phyloP scores from a whole-genome alignment of 2,888 invertebrate species.

The Gnatocerus cornutus region DNA sequence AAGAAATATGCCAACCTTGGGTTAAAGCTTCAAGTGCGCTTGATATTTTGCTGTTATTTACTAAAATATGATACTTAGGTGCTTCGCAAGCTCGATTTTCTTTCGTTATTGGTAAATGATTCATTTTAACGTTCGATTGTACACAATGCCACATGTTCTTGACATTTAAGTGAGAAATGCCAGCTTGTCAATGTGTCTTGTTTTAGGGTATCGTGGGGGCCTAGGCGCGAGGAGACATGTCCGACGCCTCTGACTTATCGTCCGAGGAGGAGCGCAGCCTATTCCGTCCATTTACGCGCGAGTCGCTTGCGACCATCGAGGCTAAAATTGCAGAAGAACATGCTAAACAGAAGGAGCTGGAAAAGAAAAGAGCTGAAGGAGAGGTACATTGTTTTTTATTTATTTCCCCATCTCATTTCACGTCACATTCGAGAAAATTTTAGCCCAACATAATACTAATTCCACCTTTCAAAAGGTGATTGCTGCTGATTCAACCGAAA shows the following conservation, averaged over 20 bases:
- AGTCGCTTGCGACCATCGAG: slow-evolving; percentile 96
- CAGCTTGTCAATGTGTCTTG: slow-evolving; percentile 28
- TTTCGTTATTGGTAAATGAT: slow-evolving; percentile 19
- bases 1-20: slow-evolving; percentile 41
- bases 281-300: slow-evolving; percentile 99
- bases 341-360: slow-evolving; percentile 97
- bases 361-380: slow-evolving; percentile 97
- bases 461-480: background rate
- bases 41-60: slow-evolving; percentile 20
- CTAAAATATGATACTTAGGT: slow-evolving; percentile 18
- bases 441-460: slow-evolving; percentile 1
- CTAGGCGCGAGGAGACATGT: slow-evolving; percentile 95
- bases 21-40: slow-evolving; percentile 36
- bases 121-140: slow-evolving; percentile 5
- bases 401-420: slow-evolving; percentile 23
- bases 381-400: slow-evolving; percentile 77
- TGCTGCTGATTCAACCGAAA: background rate
- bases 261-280: slow-evolving; percentile 97
- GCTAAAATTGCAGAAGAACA: slow-evolving; percentile 96
- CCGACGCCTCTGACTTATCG: slow-evolving; percentile 94
- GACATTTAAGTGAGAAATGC: slow-evolving; percentile 2
- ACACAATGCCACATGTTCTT: slow-evolving; percentile 10
- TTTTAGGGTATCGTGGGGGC: slow-evolving; percentile 73
- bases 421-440: slow-evolving; percentile 30
- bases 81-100: slow-evolving; percentile 20